Percentiles rank a stretch among this genome's conserved stretches.
Conservation (phyloP, 2,113 vertebrate species). For the Agelaius tricolor region DNA sequence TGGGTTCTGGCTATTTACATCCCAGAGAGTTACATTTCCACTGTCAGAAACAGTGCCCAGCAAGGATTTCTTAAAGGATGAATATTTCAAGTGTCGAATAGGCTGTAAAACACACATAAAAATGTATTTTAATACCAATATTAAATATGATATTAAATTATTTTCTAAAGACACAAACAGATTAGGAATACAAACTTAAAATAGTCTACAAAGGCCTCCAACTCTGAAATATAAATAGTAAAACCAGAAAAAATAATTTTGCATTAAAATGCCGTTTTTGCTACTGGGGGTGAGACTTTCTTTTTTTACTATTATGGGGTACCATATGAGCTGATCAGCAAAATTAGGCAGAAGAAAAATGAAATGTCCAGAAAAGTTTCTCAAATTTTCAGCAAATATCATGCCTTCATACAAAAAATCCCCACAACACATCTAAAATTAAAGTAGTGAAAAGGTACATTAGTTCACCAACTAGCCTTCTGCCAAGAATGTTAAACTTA, state of each 20-base stretch:
- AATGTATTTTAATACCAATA: background rate
- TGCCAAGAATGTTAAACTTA: background rate
- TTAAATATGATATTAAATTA: background rate
- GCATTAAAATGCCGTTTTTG: background rate
- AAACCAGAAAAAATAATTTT: background rate
- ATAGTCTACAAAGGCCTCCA: background rate
- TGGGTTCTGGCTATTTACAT: constrained; percentile 89
- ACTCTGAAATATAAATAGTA: background rate
- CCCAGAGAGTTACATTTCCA: constrained; percentile 92
- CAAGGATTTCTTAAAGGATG: constrained; percentile 88
- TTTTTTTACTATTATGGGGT: background rate
- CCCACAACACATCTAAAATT: background rate
- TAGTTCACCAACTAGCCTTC: background rate
- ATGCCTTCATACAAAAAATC: background rate
- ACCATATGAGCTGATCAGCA: background rate
- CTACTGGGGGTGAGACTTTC: background rate
- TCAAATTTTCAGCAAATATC: background rate
- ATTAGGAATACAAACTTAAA: background rate
- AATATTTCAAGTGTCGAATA: constrained; percentile 89
- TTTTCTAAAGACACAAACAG: background rate
- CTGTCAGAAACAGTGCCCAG: constrained; percentile 92
- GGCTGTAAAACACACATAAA: constrained; percentile 78
- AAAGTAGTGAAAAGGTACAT: background rate
- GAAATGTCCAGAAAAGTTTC: background rate
- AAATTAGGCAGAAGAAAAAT: background rate